phyloP scores from a whole-genome alignment of 2,888 invertebrate species.

The Hyposoter didymator region DNA sequence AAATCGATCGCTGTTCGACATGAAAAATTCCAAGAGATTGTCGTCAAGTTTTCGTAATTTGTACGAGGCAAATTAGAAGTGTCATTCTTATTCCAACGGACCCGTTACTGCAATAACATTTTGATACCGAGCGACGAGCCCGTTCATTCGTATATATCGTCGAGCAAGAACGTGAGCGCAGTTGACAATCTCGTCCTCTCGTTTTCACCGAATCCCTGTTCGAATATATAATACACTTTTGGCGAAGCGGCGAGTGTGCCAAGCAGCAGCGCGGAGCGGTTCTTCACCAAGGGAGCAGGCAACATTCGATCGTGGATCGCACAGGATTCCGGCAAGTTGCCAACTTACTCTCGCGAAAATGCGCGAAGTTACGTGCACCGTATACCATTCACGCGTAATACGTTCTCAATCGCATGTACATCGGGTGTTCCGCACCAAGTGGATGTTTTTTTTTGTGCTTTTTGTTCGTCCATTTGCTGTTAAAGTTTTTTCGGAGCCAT shows the following conservation, averaged over 20 bases:
- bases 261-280: neutral
- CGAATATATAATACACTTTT: slow-evolving; percentile 60
- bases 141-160: neutral
- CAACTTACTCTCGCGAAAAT: slow-evolving; percentile 61
- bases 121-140: slow-evolving; percentile 39
- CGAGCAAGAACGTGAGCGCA: slow-evolving; percentile 57
- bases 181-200: slow-evolving; percentile 62
- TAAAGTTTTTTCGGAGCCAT: neutral
- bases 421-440: slow-evolving; percentile 15
- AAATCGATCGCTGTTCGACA: neutral
- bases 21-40: neutral
- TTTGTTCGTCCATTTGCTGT: neutral
- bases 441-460: slow-evolving; percentile 1
- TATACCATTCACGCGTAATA: slow-evolving; percentile 53
- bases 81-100: neutral
- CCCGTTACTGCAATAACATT: slow-evolving; percentile 51
- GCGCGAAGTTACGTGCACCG: slow-evolving; percentile 64
- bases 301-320: slow-evolving; percentile 62
- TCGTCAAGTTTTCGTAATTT: neutral
- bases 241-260: slow-evolving; percentile 34
- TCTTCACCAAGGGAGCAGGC: neutral
- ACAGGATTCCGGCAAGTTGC: slow-evolving; percentile 52
- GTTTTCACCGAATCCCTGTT: slow-evolving; percentile 60
- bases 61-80: slow-evolving; percentile 24
- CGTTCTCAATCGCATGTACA: slow-evolving; percentile 46